Evolutionary conservation across 2,888 invertebrate genomes (phyloP), one percentile per base, ranked within the genome.

Genomic region (Polylopha cassiicola): DNA sequence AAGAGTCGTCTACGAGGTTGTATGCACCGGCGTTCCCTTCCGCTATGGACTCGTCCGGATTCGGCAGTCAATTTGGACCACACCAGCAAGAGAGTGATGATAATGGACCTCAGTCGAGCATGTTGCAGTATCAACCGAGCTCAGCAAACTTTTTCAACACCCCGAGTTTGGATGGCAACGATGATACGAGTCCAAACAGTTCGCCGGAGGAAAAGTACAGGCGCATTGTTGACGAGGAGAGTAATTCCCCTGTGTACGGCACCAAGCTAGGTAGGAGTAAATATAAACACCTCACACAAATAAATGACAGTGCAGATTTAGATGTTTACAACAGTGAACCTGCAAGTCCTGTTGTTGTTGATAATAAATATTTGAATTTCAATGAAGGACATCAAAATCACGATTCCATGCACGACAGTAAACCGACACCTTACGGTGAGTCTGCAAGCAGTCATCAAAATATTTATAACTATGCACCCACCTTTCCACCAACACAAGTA

Each of bases 1-100:
- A 68, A 44, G 84, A 84, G 43, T 58, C 72, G 1, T 58, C 75
- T 0, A 73, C 74, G 2, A 70, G 73, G 48, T 51, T 77, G 15
- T 81, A 80, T 10, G 78, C 74, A 1, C 78, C 84, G 8, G 81
- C 79, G 13, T 84, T 79, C 47, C 81, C 82, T 0, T 73, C 80
- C 2, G 73, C 80, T 4, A 46, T 61, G 26, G 84, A 80, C 43
- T 48, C 72, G 0, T 61, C 70, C 4, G 74, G 70, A 33, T 72
- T 62, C 38, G 55, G 61, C 21, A 67, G 53, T 32, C 65, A 58
- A 45, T 73, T 59, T 43, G 73, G 56, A 32, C 50, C 70, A 6
- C 68, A 65, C 28, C 37, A 54, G 5, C 53, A 61, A 31, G 67
- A 74, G 10, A 59, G 53, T 23, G 65, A 67, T 22, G 66, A 69